These are phyloP conservation scores for Sebastes iracundus DNA, from an alignment of 2,797 vertebrate species.

Conservation along the genomic window DNA sequence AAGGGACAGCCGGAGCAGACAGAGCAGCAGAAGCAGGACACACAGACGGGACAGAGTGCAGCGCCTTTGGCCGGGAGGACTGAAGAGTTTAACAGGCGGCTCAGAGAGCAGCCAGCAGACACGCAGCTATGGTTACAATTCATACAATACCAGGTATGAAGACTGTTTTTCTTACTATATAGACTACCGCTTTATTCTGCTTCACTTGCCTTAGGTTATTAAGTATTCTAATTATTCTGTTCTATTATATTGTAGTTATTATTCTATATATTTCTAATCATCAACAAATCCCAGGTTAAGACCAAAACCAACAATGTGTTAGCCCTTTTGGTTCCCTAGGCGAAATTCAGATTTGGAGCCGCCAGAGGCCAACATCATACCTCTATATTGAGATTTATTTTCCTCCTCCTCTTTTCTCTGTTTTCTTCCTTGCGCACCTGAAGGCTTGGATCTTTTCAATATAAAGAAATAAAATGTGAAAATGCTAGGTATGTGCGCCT, in stretches of 20 bases:
- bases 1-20: conserved; percentile 79
- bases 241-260: too few species aligned
- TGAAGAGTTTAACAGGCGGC: conserved; percentile 91
- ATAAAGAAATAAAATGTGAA: too few species aligned
- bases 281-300: not conserved
- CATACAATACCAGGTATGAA: conserved; percentile 90
- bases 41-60: not conserved
- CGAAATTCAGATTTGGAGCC: too few species aligned
- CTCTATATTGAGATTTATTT: too few species aligned
- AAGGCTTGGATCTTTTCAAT: too few species aligned
- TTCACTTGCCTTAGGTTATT: not conserved
- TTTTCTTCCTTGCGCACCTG: too few species aligned
- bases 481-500: too few species aligned
- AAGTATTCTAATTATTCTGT: fast-evolving
- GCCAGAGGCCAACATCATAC: too few species aligned
- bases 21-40: conserved; percentile 28
- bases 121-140: conserved; percentile 91
- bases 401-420: too few species aligned
- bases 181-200: not conserved
- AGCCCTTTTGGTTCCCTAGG: not conserved
- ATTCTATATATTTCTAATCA: not conserved
- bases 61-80: conserved; percentile 74
- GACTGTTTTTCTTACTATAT: not conserved
- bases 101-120: conserved; percentile 91
- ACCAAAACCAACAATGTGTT: not conserved